These are phyloP conservation scores for Mantis religiosa DNA, from an alignment of 2,888 invertebrate genomes.

Conservation along the genomic window DNA sequence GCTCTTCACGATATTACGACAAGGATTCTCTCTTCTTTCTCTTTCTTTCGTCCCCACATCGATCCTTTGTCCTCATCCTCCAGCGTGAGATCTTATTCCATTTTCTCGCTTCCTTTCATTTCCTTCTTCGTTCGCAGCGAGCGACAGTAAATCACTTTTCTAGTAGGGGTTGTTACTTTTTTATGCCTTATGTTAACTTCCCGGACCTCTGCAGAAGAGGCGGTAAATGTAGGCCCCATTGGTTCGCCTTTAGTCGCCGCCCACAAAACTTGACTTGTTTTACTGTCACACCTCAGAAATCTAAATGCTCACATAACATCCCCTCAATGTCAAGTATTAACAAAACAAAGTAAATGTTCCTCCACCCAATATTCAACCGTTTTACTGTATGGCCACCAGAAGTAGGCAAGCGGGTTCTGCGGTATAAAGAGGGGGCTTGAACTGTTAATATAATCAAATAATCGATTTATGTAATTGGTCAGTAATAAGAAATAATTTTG, in stretches of 20 bases:
- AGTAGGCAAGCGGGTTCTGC: too few species aligned
- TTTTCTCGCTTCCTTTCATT: neutral
- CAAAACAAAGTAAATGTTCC: neutral
- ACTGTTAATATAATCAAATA: too few species aligned
- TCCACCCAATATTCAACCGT: too few species aligned
- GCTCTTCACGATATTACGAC: neutral
- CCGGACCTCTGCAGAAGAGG: neutral
- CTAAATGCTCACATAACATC: neutral
- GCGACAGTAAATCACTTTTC: neutral
- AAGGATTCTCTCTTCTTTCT: neutral
- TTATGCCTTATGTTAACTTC: neutral
- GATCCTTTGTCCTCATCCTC: neutral
- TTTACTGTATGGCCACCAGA: too few species aligned
- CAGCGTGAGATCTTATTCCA: neutral
- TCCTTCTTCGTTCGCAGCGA: neutral
- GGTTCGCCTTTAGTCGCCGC: neutral
- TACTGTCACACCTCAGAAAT: neutral
- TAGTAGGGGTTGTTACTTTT: neutral
- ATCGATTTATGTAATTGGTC: too few species aligned
- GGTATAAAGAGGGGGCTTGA: too few species aligned
- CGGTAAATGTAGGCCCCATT: neutral
- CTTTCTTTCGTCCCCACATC: neutral
- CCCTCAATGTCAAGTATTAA: neutral
- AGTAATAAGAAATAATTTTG: too few species aligned
- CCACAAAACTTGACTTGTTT: neutral